These are phyloP conservation scores for Beaufortia kweichowensis DNA, from an alignment of 2,113 vertebrate species.

Conservation along the genomic window DNA sequence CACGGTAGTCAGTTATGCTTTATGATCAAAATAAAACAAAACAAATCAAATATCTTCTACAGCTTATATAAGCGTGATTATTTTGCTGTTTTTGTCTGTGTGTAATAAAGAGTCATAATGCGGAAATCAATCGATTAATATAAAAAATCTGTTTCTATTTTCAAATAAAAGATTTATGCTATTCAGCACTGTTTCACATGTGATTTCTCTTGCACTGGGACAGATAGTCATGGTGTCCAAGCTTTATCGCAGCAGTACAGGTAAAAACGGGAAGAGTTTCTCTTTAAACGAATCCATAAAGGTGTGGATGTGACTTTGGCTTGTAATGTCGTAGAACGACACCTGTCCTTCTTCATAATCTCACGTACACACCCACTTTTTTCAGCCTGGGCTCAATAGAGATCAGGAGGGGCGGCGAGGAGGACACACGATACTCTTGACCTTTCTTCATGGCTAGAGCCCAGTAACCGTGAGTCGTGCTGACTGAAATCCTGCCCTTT, in stretches of 20 bases:
- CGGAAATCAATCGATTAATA: no score
- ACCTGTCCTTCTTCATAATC: slow-evolving; percentile 85
- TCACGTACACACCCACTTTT: slow-evolving; percentile 81
- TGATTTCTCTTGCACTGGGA: slow-evolving; percentile 55
- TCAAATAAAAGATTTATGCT: no score
- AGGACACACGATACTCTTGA: slow-evolving; percentile 71
- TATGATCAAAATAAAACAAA: no score
- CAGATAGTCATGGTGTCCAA: slow-evolving; percentile 71
- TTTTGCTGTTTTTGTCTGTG: no score
- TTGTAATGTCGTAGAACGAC: slow-evolving; percentile 82
- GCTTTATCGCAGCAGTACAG: slow-evolving; percentile 79
- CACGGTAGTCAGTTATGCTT: no score
- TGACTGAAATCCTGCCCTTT: slow-evolving; percentile 74
- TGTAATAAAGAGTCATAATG: no score
- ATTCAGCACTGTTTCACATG: slow-evolving; percentile 64
- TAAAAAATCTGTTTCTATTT: no score
- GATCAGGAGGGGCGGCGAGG: slow-evolving; percentile 67
- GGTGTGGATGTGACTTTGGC: slow-evolving; percentile 78
- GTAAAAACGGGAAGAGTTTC: slow-evolving; percentile 84
- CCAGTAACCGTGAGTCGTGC: slow-evolving; percentile 76
- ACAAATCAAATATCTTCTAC: no score
- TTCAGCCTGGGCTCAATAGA: slow-evolving; percentile 69
- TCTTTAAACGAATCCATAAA: slow-evolving; percentile 79
- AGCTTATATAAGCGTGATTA: no score
- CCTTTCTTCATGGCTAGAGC: slow-evolving; percentile 78